Base-by-base conservation (phyloP, 2,797 vertebrate species). In the Pempheris klunzingeri region DNA sequence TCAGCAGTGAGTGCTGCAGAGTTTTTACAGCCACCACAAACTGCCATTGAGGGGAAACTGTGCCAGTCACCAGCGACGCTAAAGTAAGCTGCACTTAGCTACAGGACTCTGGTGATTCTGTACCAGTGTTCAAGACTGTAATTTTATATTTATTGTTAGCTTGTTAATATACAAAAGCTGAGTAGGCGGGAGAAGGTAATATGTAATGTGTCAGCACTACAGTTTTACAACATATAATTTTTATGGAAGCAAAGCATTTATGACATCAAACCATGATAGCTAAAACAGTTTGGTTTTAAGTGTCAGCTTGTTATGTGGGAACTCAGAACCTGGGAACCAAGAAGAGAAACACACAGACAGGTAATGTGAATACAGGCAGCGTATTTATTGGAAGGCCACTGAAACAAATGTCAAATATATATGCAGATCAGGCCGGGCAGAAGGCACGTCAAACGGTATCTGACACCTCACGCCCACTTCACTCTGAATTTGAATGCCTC, bases 391-490 rank as follows among this genome's bases (percentile, higher is more conserved):
- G n/a, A 49, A 26, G 24, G 53, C 30, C 50, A 53, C 47, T 65
- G 50, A 78, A 71, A 68, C 44, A 74, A 74, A 81, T 82, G 53
- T 83, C 63, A 84, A 60, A 86, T 71, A 73, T 76, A 71, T 59
- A 76, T 83, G 77, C 79, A 84, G 76, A 85, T 86, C 41, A 74
- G 53, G 20, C 34, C 34, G 39, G 53, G 69, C 18, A 5, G 50
- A 60, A 28, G 55, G 26, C 80, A 79, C 7, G 18, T 74, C 72
- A 68, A 73, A 63, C 66, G 47, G 54, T 30, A 46, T 87, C 17
- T 80, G 77, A 86, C 83, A 87, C 68, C 69, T 88, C 28, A 77
- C 77, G 49, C 76, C 80, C 76, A 78, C 86, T 67, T 84, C 60
- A 57, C 68, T 79, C 61, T 82, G 78, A 82, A 86, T 87, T 59